Evolutionary conservation across 2,113 vertebrate genomes (phyloP), one percentile per base, ranked within the genome.

Genomic region (Mus pahari): DNA sequence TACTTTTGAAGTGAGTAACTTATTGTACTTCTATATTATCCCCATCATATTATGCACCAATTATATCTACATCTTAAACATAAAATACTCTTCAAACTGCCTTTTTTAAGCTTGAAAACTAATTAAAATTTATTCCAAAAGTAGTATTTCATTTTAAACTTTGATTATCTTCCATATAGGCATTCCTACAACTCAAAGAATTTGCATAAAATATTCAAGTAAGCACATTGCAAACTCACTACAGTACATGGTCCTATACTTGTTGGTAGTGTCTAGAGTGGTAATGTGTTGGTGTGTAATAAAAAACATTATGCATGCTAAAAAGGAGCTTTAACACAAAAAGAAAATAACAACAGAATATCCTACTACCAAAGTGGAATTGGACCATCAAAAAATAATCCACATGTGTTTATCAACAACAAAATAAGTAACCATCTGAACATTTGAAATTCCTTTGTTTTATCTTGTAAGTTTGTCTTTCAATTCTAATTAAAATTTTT

Each of bases 71-170:
- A 89, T 53, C 84, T 92, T 86, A 66, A 66, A 58, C 50, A 39
- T 13, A 89, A 89, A 93, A 77, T 68, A 68, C 14, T 55, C 7
- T 86, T 75, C 78, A 92, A 71, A 74, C n/a, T 88, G 58, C 60
- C 60, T 53, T 62, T 89, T 89, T 55, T 62, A 68, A 91, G 39
- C 53, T 71, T 66, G 5, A 91, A 82, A 90, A 53, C 55, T 81
- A 95, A 90, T 93, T 95, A 78, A 95, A 83, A 91, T 93, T 78
- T 31, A 9, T 39, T 68, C 4, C 48, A 45, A 92, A 82, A 87
- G 55, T 73, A 91, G 31, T 62, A 55, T 71, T 91, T 94, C 24
- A 81, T 77, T 42, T 93, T 92, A 92, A 93, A 73, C 81, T 50
- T 33, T 42, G 66, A 62, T 45, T 92, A 42, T 42, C 55, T 55